Conservation (phyloP, 2,797 vertebrate genomes). For the Tympanoctomys barrerae region DNA sequence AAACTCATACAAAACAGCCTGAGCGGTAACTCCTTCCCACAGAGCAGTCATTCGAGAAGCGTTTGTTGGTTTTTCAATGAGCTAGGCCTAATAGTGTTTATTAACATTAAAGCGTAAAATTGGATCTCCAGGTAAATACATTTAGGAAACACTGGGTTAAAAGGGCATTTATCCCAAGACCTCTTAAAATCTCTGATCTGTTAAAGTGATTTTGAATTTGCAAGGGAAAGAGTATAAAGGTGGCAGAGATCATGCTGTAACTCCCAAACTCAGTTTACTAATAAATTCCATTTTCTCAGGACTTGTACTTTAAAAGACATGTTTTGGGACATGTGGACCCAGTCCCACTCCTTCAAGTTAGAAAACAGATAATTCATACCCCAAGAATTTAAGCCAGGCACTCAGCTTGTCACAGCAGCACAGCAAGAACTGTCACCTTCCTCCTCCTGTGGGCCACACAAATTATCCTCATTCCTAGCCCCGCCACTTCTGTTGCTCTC, state of each 20-base stretch:
- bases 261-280: not conserved
- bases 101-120: conserved; percentile 68
- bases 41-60: conserved; percentile 57
- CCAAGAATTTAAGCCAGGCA: not conserved
- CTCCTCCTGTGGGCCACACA: not conserved
- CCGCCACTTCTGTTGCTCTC: not conserved
- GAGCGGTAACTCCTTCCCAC: conserved; percentile 50
- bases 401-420: not conserved
- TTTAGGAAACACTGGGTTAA: conserved; percentile 56
- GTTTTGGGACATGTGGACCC: not conserved
- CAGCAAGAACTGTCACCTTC: not conserved
- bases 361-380: conserved; percentile 15
- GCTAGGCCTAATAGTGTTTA: conserved; percentile 45
- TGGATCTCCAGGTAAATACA: conserved; percentile 66
- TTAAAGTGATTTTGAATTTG: conserved; percentile 22
- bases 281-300: conserved; percentile 51
- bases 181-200: conserved; percentile 37
- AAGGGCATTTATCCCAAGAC: not conserved
- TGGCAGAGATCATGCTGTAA: not conserved
- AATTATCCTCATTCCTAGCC: not conserved
- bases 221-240: not conserved
- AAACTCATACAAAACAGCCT: not conserved
- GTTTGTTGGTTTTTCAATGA: conserved; percentile 65
- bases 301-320: conserved; percentile 43
- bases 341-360: not conserved